A percentile compares a stretch with the other conserved stretches of the same genome.
These are phyloP conservation scores for Myodes glareolus DNA, from an alignment of 2,113 vertebrate genomes.

Conservation along the genomic window DNA sequence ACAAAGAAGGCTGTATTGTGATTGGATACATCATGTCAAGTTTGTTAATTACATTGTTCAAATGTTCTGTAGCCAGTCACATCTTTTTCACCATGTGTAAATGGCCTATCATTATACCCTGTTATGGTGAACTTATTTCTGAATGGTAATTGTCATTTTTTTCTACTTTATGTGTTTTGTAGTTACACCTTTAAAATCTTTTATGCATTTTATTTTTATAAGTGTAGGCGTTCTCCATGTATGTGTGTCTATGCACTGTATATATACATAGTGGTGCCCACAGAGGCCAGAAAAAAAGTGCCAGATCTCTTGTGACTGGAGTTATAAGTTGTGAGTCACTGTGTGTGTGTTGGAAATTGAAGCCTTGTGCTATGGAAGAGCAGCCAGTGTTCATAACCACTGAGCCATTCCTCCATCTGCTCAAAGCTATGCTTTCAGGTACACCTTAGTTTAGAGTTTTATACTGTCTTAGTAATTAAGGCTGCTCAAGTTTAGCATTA, in stretches of 20 bases:
- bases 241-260: neutral
- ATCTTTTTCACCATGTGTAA: neutral
- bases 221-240: neutral
- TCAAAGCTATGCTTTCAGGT: neutral
- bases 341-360: neutral
- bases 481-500: neutral
- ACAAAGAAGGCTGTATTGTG: neutral
- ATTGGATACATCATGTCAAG: neutral
- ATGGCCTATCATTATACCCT: neutral
- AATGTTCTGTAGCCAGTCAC: neutral
- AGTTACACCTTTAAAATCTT: neutral
- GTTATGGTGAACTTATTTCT: neutral
- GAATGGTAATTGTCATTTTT: neutral
- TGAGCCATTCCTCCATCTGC: neutral
- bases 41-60: neutral
- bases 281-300: neutral
- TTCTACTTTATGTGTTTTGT: slow-evolving; percentile 4
- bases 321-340: neutral
- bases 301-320: neutral
- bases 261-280: neutral
- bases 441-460: neutral
- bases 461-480: slow-evolving; percentile 14
- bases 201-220: neutral
- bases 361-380: neutral
- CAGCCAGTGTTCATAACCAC: neutral